A percentile compares a stretch with the other conserved stretches of the same genome.
Evolutionary conservation across 1,140 invertebrate genomes (phyloP).

Genomic region (Holcopasites calliopsidis): DNA sequence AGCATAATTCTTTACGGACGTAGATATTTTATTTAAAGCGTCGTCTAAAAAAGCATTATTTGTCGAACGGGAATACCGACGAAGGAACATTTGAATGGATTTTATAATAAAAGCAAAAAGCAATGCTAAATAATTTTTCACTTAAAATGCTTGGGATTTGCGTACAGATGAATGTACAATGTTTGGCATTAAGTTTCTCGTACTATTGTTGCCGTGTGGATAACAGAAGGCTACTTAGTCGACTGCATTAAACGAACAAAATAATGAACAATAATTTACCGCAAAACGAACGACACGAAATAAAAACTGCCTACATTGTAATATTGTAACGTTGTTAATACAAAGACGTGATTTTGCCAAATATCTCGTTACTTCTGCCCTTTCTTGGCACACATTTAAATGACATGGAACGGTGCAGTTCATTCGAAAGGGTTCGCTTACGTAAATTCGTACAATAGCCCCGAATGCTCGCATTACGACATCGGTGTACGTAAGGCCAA

Average conservation of each 20-base stretch:
- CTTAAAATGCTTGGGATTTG: too few species aligned
- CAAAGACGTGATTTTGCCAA: conserved; percentile 59
- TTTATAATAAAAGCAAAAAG: background rate
- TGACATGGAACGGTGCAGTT: background rate
- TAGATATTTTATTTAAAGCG: background rate
- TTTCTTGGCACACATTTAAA: background rate
- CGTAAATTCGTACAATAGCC: background rate
- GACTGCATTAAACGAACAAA: background rate
- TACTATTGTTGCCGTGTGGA: background rate
- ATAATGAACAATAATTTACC: conserved; percentile 37
- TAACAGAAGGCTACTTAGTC: conserved; percentile 32
- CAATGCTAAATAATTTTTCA: background rate
- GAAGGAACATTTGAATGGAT: too few species aligned
- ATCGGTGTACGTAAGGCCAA: background rate
- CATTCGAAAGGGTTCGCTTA: background rate
- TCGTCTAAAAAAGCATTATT: too few species aligned
- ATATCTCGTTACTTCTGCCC: background rate
- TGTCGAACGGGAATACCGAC: background rate
- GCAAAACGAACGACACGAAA: conserved; percentile 34
- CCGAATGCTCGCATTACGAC: conserved; percentile 27
- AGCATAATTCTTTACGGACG: too few species aligned
- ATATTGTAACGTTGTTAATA: conserved; percentile 60
- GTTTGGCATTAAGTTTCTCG: conserved; percentile 1
- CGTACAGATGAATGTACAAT: too few species aligned
- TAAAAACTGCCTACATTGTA: conserved; percentile 50